Percentiles rank a stretch among this genome's conserved stretches.
These are phyloP conservation scores for Drosophila setosimentum DNA, from an alignment of 2,888 invertebrate genomes.

Conservation along the genomic window DNA sequence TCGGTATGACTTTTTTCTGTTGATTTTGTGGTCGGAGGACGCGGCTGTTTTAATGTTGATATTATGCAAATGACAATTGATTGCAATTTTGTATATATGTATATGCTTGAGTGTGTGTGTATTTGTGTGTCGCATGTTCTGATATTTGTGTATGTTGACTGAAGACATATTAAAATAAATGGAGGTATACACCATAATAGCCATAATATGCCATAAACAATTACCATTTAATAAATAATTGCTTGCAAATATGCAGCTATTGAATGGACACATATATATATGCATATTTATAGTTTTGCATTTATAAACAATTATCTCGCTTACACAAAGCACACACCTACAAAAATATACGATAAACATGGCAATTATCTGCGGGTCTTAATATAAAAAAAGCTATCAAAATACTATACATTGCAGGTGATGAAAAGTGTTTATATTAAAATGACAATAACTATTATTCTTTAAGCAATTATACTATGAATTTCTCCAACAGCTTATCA, in stretches of 20 bases:
- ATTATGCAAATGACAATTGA: slow-evolving; percentile 76
- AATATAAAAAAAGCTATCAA: neutral
- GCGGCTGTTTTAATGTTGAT: slow-evolving; percentile 66
- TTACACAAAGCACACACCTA: slow-evolving; percentile 32
- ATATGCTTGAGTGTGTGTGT: neutral
- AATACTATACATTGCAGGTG: neutral
- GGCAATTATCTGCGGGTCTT: neutral
- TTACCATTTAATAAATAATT: slow-evolving; percentile 67
- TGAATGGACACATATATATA: slow-evolving; percentile 17
- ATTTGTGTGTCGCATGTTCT: neutral
- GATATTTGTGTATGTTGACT: slow-evolving; percentile 45
- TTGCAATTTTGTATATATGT: slow-evolving; percentile 49
- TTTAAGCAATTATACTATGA: neutral
- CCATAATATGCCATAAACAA: slow-evolving; percentile 70
- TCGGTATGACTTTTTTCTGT: slow-evolving; percentile 11
- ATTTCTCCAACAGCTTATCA: neutral
- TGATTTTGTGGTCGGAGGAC: slow-evolving; percentile 19
- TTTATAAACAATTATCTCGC: slow-evolving; percentile 56
- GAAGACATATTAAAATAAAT: slow-evolving; percentile 69
- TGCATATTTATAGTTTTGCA: slow-evolving; percentile 50
- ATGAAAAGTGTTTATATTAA: slow-evolving; percentile 2
- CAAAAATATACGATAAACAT: slow-evolving; percentile 27
- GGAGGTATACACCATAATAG: slow-evolving; percentile 51
- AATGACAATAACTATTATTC: neutral
- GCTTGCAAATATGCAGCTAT: slow-evolving; percentile 44